Percentiles rank a stretch among this genome's conserved stretches.
These are phyloP conservation scores for Cyclophora albipunctata DNA, from an alignment of 2,888 invertebrate genomes.

Conservation along the genomic window DNA sequence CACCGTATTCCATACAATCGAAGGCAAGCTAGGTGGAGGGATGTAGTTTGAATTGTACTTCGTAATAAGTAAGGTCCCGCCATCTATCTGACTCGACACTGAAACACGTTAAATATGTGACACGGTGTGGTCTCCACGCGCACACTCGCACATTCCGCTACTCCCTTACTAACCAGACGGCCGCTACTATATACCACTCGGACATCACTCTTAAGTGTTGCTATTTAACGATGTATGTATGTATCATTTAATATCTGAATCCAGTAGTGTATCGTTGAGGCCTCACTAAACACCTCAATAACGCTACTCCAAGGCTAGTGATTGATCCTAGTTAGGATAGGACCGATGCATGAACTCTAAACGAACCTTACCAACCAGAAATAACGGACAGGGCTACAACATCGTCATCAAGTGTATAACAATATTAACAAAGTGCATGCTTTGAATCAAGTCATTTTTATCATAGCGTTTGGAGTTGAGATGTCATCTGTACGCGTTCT, in stretches of 20 bases:
- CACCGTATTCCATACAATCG: slow-evolving; percentile 6
- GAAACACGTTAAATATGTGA: slow-evolving; percentile 33
- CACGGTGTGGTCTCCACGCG: slow-evolving; percentile 71
- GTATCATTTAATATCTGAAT: slow-evolving; percentile 10
- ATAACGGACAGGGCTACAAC: slow-evolving; percentile 26
- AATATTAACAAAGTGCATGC: slow-evolving; percentile 60
- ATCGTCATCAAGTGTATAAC: slow-evolving; percentile 53
- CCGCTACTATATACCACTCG: slow-evolving; percentile 45
- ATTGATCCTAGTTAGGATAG: slow-evolving; percentile 54
- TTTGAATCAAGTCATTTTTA: slow-evolving; percentile 35
- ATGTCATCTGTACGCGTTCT: slow-evolving; percentile 17
- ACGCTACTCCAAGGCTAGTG: slow-evolving; percentile 66
- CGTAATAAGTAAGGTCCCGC: slow-evolving; percentile 18
- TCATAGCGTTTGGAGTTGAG: slow-evolving; percentile 22
- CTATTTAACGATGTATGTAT: slow-evolving; percentile 7
- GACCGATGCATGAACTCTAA: slow-evolving; percentile 57
- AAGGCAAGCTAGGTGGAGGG: slow-evolving; percentile 30
- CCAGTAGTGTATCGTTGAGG: slow-evolving; percentile 48
- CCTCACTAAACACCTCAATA: slow-evolving; percentile 57
- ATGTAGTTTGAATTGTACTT: slow-evolving; percentile 8
- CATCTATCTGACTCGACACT: slow-evolving; percentile 30
- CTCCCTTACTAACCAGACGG: slow-evolving; percentile 64
- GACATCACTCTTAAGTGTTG: slow-evolving; percentile 1
- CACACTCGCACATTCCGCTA: slow-evolving; percentile 69
- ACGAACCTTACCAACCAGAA: slow-evolving; percentile 20